Evolutionary conservation across 2,797 vertebrate genomes (phyloP).

Genomic region (Danio tinwini): DNA sequence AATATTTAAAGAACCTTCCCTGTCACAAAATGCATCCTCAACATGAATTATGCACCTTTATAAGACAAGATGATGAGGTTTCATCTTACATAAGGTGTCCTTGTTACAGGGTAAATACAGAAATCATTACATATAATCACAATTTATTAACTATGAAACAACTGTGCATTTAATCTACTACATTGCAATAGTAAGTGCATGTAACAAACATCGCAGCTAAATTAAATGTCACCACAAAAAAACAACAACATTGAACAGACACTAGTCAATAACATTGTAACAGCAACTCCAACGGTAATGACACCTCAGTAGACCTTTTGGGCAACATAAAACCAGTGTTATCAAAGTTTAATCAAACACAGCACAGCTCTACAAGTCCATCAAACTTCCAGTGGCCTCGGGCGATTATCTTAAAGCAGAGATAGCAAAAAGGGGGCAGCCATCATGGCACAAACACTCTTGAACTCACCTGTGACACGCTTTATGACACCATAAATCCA

Average conservation of each 20-base stretch:
- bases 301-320: not conserved
- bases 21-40: not conserved
- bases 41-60: not conserved
- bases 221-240: not conserved
- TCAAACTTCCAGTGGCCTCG: not conserved
- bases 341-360: not conserved
- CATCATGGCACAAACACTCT: slow-evolving; percentile 29
- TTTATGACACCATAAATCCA: slow-evolving; percentile 43
- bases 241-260: not conserved
- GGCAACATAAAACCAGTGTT: not conserved
- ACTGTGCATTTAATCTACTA: not conserved
- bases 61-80: not conserved
- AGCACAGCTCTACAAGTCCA: not conserved
- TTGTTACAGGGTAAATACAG: not conserved
- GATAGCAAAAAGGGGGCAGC: slow-evolving; percentile 7
- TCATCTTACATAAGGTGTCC: not conserved
- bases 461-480: slow-evolving; percentile 42
- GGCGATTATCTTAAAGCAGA: slow-evolving; percentile 18
- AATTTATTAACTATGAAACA: not conserved
- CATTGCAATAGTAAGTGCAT: not conserved
- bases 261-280: not conserved
- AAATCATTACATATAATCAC: not conserved
- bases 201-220: not conserved
- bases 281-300: not conserved
- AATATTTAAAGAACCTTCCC: too few relatives aligned